Conservation (phyloP, 1,140 invertebrate species). For the Pseudomyrmex concolor region DNA sequence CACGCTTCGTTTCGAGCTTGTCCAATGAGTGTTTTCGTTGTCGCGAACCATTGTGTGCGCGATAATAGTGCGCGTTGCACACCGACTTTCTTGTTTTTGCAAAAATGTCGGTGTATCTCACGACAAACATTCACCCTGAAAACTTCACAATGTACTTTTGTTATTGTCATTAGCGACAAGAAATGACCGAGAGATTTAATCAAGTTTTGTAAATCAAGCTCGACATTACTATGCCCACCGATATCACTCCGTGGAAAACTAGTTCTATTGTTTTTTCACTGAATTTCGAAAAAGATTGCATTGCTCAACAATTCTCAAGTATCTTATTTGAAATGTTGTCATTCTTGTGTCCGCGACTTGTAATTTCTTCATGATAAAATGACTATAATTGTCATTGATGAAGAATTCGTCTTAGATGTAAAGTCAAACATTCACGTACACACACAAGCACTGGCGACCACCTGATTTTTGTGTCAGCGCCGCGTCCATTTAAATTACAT, state of each 20-base stretch:
- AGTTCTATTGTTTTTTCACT: slow-evolving; percentile 70
- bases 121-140: slow-evolving; percentile 36
- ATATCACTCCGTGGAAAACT: slow-evolving; percentile 78
- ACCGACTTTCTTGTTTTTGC: slow-evolving; percentile 68
- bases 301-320: not conserved
- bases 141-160: slow-evolving; percentile 7
- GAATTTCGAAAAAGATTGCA: slow-evolving; percentile 48
- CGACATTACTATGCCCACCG: slow-evolving; percentile 27
- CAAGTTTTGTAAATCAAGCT: slow-evolving; percentile 58
- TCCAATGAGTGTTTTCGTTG: slow-evolving; percentile 69
- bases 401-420: slow-evolving; percentile 21
- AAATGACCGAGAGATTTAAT: not conserved
- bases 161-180: not conserved
- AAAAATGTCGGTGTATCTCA: slow-evolving; percentile 34
- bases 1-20: slow-evolving; percentile 55
- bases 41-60: slow-evolving; percentile 36
- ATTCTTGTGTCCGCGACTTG: not conserved
- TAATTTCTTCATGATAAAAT: too few species aligned
- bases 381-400: not conserved
- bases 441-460: slow-evolving; percentile 66
- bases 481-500: slow-evolving; percentile 78
- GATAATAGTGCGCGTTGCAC: slow-evolving; percentile 61
- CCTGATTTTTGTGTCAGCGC: slow-evolving; percentile 75
- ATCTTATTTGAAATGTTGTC: not conserved
- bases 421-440: not conserved